A percentile compares a stretch with the other conserved stretches of the same genome.
These are phyloP conservation scores for Pseudococcus longispinus DNA, from an alignment of 2,888 invertebrate genomes.

Conservation along the genomic window DNA sequence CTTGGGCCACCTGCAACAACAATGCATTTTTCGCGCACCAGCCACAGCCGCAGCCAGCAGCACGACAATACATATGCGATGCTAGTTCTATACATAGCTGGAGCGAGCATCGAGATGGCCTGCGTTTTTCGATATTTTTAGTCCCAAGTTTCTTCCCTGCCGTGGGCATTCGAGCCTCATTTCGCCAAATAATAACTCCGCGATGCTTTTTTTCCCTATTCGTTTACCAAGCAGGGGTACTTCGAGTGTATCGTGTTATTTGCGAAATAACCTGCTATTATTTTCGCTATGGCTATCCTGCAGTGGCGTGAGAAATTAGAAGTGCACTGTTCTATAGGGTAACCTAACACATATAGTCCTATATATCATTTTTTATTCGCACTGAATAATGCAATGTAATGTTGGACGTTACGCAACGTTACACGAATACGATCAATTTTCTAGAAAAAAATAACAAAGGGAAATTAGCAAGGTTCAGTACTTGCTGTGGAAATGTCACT, in stretches of 20 bases:
- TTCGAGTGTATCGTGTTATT: not conserved
- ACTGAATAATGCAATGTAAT: not conserved
- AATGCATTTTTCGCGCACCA: constrained; percentile 31
- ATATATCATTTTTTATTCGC: not conserved
- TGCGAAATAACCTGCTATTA: not conserved
- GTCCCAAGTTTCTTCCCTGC: not conserved
- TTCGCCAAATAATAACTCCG: not conserved
- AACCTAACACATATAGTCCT: not conserved
- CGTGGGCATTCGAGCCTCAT: not conserved
- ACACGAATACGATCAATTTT: not conserved
- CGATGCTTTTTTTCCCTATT: not conserved
- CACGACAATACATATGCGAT: not conserved
- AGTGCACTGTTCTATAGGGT: not conserved
- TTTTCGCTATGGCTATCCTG: not conserved
- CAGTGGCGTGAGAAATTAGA: not conserved
- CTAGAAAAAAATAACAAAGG: not conserved
- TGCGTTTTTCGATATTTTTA: constrained; percentile 6
- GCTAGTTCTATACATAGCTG: not conserved
- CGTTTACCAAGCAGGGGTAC: not conserved
- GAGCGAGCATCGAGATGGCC: not conserved
- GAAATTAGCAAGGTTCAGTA: no score
- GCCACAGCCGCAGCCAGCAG: not conserved
- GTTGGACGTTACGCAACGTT: not conserved
- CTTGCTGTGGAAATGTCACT: no score
- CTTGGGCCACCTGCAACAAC: constrained; percentile 29